These are phyloP conservation scores for Branchinecta sandiegonensis DNA, from an alignment of 2,888 invertebrate genomes.

Conservation along the genomic window DNA sequence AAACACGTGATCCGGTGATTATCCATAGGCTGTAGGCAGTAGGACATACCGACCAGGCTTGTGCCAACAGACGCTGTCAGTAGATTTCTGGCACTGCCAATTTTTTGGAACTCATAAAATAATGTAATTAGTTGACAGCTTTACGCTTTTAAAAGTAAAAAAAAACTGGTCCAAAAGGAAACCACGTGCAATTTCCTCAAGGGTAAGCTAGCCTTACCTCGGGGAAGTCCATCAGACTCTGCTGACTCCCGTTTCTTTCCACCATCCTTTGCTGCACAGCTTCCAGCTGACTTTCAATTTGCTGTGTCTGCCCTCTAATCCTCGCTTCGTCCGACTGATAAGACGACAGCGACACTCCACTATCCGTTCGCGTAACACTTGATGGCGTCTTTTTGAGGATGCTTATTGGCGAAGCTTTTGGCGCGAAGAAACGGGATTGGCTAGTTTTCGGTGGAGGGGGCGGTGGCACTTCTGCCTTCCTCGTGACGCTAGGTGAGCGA, in stretches of 20 bases:
- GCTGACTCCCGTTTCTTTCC: background rate
- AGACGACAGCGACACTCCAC: constrained; percentile 19
- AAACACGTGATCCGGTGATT: too few relatives aligned
- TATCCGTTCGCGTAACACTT: constrained; percentile 16
- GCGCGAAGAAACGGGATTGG: constrained; percentile 20
- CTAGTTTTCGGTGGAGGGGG: constrained; percentile 46
- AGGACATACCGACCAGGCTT: too few relatives aligned
- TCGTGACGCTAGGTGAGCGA: constrained; percentile 25
- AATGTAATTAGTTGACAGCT: too few relatives aligned
- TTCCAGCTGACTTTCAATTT: background rate
- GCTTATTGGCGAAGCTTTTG: constrained; percentile 21
- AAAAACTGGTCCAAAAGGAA: too few relatives aligned
- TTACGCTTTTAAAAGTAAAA: too few relatives aligned
- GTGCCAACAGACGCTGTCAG: too few relatives aligned
- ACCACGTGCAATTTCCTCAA: too few relatives aligned
- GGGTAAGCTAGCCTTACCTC: background rate
- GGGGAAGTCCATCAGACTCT: constrained; percentile 4
- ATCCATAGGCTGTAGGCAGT: too few relatives aligned
- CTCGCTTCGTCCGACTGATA: constrained; percentile 17
- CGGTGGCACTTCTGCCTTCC: constrained; percentile 35
- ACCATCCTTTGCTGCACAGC: background rate
- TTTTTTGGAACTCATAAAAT: too few relatives aligned
- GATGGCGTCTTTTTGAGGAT: constrained; percentile 22
- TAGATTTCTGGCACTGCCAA: too few relatives aligned
- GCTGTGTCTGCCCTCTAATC: background rate